Base-by-base conservation (phyloP, 2,888 invertebrate genomes). In the Congeria kusceri region DNA sequence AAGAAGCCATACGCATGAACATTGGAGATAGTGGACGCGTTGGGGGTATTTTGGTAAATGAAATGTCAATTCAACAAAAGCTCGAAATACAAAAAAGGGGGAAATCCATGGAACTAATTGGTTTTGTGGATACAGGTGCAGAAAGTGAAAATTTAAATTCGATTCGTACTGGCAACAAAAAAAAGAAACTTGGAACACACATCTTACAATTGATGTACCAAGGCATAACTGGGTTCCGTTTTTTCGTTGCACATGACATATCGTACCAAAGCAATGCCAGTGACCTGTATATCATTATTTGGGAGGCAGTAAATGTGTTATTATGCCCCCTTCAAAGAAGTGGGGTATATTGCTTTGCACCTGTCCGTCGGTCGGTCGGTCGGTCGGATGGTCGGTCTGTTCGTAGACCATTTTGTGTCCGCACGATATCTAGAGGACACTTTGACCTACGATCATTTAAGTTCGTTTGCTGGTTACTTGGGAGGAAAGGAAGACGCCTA, bases 11-110 rank as follows among this genome's bases (percentile, higher is more conserved):
- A 11, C 5, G 46, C 15, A n/a, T 71, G 47, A 49, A 67, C 18
- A 58, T 80, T 47, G 72, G 64, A 13, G 15, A 4, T 7, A 27
- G 68, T 15, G 73, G 76, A 3, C 49, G 62, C 20, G 27, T 56
- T 27, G 71, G 71, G n/a, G 76, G 80, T 0, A 44, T 80, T n/a
- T 62, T 80, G 15, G 25, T 68, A 15, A 69, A 76, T 39, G 76
- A 80, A 28, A 80, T 74, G 73, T 58, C 70, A 5, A 77, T 80
- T 32, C 69, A 80, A 27, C 57, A 72, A n/a, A 73, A 77, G 20
- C 15, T 77, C 15, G 74, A 80, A 49, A 67, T 80, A 4, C 20
- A 39, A 1, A 71, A 63, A 58, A 53, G 53, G 0, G 29, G 69
- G 18, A 56, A 56, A 1, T n/a, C 25, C 20, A 39, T 78, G 27